Evolutionary conservation across 2,797 vertebrate species (phyloP), one percentile per base, ranked within the genome.

Genomic region (Vipera ursinii): DNA sequence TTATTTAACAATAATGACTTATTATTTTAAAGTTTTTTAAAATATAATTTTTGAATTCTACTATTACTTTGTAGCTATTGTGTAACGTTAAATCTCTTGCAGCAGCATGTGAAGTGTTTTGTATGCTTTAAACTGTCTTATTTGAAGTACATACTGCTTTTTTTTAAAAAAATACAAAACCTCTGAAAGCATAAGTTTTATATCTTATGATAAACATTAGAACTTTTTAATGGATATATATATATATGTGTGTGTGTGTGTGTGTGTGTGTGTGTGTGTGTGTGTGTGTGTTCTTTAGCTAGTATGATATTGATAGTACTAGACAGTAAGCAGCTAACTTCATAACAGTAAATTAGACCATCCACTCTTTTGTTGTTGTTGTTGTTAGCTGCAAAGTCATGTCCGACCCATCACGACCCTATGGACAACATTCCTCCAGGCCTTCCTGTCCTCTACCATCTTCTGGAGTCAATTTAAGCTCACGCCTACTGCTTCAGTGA

Each of bases 1-100:
- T 78, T 78, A 78, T 78, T 78, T 20, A 78, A 78, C 8, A 78
- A 44, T 78, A 78, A 78, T 78, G 86, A 95, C 87, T 91, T 95
- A 65, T 28, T 91, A 38, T 26, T 44, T 94, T 91, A 57, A 59
- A 91, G 90, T n/a, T 86, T 63, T 92, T 59, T 91, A 95, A 95
- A 92, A 93, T 93, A 95, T 91, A 0, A 9, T 28, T 63, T 95
- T 87, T 96, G 93, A 92, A 95, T 95, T 96, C 95, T 94, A 90
- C 91, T 95, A 93, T n/a, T 95, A 91, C 91, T 95, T 93, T 94
- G 12, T 26, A 59, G 26, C 48, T 51, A 53, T n/a, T 85, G 20
- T 38, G 20, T 85, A 92, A 85, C 63, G 13, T 89, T 28, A 55
- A 69, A 57, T 59, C 69, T 69, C 48, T 90, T 53, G n/a, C 26